phyloP scores from a whole-genome alignment of 1,140 invertebrate species.

The Marisa cornuarietis region DNA sequence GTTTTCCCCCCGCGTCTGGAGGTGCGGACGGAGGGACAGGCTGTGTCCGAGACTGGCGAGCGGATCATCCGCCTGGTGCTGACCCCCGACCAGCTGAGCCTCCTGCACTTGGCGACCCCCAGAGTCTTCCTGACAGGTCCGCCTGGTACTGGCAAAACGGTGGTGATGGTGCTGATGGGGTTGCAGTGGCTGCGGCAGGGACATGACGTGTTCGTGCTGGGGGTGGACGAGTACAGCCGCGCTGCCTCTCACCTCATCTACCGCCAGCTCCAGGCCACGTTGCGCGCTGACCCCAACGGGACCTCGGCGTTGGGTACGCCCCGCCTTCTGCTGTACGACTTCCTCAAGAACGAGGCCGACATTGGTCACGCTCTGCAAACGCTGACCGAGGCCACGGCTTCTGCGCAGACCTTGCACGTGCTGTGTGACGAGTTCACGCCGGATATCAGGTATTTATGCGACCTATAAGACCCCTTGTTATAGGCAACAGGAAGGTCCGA shows the following conservation, averaged over 20 bases:
- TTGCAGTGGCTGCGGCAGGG: conserved; percentile 6
- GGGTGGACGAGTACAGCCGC: background rate
- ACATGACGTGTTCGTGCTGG: background rate
- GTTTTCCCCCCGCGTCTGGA: background rate
- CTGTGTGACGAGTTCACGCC: too few relatives aligned
- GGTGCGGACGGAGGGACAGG: background rate
- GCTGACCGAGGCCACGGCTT: too few relatives aligned
- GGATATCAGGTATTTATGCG: too few relatives aligned
- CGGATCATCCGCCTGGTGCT: background rate
- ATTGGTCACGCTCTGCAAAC: too few relatives aligned
- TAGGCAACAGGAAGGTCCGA: too few relatives aligned
- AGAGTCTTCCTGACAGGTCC: background rate
- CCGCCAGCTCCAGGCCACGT: background rate
- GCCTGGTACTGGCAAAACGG: background rate
- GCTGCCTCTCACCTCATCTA: conserved; percentile 1
- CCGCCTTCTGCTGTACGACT: too few relatives aligned
- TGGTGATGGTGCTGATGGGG: background rate
- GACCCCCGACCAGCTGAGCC: background rate
- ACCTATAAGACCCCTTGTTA: too few relatives aligned
- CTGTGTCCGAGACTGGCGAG: background rate
- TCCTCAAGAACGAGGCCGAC: too few relatives aligned
- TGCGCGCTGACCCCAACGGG: background rate
- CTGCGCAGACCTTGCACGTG: too few relatives aligned
- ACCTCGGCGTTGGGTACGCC: too few relatives aligned
- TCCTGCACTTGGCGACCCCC: background rate